Evolutionary conservation across 2,797 vertebrate species (phyloP).

Genomic region (Falco concolor): DNA sequence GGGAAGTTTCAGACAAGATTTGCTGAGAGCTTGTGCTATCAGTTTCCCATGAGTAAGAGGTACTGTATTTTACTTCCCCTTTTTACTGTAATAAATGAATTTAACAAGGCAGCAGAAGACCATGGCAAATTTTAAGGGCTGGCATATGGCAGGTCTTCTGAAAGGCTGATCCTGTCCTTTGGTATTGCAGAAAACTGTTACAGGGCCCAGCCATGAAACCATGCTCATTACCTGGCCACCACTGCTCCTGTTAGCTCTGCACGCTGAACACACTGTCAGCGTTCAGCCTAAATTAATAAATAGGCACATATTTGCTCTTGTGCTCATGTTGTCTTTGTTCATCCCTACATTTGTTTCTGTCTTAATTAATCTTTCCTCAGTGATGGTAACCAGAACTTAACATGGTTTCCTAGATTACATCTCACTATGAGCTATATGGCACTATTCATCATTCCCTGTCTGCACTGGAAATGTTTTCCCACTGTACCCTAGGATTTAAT

Average conservation of each 20-base stretch:
- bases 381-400: neutral
- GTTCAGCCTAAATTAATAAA: neutral
- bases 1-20: neutral
- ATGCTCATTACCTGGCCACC: neutral
- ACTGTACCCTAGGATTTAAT: neutral
- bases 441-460: neutral
- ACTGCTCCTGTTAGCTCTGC: neutral
- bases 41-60: neutral
- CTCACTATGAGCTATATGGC: neutral
- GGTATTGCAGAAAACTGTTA: neutral
- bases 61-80: neutral
- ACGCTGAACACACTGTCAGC: rapidly evolving
- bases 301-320: neutral
- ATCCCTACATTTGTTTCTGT: neutral
- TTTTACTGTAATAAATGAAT: neutral
- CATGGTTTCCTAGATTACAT: neutral
- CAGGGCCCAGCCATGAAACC: neutral
- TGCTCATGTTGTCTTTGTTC: neutral
- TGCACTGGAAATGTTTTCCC: neutral
- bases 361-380: neutral
- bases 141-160: neutral
- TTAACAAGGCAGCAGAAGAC: neutral
- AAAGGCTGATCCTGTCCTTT: neutral
- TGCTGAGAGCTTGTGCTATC: neutral
- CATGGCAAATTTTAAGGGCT: neutral